Evolutionary conservation across 2,888 invertebrate genomes (phyloP).

Genomic region (Julus scanicus): DNA sequence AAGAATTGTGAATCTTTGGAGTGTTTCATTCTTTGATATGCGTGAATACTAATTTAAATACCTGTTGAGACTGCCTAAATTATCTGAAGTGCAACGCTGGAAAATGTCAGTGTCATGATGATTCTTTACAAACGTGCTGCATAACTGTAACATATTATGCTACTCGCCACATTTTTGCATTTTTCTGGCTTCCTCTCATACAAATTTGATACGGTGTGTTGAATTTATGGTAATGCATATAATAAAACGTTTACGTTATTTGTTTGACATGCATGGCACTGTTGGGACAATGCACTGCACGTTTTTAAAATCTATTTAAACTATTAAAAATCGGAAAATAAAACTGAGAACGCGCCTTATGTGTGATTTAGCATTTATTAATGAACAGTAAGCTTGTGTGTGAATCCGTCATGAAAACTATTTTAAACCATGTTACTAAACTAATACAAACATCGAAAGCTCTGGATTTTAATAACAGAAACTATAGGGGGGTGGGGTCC

Average conservation of each 20-base stretch:
- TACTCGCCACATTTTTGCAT: not conserved
- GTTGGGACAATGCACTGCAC: not conserved
- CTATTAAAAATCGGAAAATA: too few species aligned
- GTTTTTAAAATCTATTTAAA: too few species aligned
- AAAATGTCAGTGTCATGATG: constrained; percentile 48
- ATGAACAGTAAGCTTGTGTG: too few species aligned
- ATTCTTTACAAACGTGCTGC: not conserved
- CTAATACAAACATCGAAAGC: too few species aligned
- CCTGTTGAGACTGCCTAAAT: constrained; percentile 27
- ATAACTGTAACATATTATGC: not conserved
- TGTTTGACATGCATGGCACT: too few species aligned
- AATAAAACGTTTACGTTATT: too few species aligned
- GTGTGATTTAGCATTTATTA: too few species aligned
- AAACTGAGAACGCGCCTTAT: too few species aligned
- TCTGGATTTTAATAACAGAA: too few species aligned
- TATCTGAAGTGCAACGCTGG: not conserved
- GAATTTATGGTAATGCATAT: not conserved
- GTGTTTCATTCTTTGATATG: constrained; percentile 4
- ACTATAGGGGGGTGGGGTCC: too few species aligned
- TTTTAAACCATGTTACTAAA: too few species aligned
- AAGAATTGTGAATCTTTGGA: not conserved
- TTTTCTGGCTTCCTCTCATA: not conserved
- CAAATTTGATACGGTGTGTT: not conserved
- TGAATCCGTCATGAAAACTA: too few species aligned
- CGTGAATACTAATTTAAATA: constrained; percentile 45